A percentile compares a stretch with the other conserved stretches of the same genome.
Evolutionary conservation across 2,113 vertebrate genomes (phyloP).

Genomic region (Azemiops feae): DNA sequence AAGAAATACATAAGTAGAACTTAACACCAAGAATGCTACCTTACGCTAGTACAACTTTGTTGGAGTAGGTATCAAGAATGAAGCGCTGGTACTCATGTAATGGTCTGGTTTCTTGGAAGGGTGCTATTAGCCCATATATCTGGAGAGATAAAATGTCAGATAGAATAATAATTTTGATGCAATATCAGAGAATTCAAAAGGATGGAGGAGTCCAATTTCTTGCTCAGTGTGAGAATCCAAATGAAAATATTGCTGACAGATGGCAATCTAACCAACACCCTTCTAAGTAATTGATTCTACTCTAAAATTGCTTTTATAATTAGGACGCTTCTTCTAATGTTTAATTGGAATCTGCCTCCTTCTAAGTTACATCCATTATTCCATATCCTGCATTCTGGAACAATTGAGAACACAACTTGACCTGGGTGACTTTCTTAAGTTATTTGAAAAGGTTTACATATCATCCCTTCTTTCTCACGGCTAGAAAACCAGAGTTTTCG

Average conservation of each 20-base stretch:
- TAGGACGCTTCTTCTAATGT: not conserved
- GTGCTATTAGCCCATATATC: not conserved
- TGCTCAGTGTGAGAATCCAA: not conserved
- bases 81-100: not conserved
- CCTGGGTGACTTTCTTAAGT: not conserved
- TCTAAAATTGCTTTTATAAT: not conserved
- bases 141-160: not conserved
- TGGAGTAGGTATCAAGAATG: not conserved
- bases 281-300: not conserved
- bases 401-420: not conserved
- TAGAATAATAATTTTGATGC: not conserved
- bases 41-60: not conserved
- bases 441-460: not conserved
- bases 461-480: not conserved
- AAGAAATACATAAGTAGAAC: not conserved
- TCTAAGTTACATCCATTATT: not conserved
- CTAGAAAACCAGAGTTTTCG: not conserved
- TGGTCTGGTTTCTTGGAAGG: not conserved
- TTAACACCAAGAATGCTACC: not conserved
- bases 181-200: not conserved
- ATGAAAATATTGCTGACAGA: not conserved
- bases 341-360: not conserved
- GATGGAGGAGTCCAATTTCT: not conserved
- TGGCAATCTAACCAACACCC: not conserved
- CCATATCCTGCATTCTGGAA: not conserved